A percentile compares a stretch with the other conserved stretches of the same genome.
Evolutionary conservation across 2,797 vertebrate species (phyloP).

Genomic region (Podarcis lilfordi): DNA sequence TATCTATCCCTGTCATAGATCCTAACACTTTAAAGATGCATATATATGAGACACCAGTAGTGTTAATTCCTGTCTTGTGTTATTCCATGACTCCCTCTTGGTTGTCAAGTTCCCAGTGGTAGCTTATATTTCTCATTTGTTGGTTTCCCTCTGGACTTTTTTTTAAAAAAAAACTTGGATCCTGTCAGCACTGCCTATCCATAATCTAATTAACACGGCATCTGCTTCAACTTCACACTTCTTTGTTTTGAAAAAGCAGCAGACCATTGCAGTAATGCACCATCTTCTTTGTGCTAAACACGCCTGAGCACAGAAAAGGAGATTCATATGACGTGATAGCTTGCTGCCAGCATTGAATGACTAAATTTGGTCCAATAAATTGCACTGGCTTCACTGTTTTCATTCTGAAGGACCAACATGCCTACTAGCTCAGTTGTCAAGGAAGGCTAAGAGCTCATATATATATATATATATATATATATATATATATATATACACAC

Average conservation of each 20-base stretch:
- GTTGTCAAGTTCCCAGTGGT: conserved; percentile 17
- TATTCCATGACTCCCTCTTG: neutral
- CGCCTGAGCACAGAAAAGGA: neutral
- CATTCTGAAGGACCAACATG: neutral
- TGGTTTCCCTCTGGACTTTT: conserved; percentile 9
- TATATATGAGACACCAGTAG: neutral
- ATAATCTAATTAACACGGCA: conserved; percentile 41
- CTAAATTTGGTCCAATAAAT: neutral
- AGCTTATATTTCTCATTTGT: conserved; percentile 33
- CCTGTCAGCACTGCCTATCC: conserved; percentile 21
- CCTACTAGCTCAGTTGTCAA: neutral
- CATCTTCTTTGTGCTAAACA: neutral
- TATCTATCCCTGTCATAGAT: no score
- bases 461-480: no score
- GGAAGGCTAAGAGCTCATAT: neutral
- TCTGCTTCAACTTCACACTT: conserved; percentile 31
- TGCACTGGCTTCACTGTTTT: neutral
- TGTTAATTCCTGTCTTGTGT: neutral
- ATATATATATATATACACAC: no score
- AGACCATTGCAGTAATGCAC: conserved; percentile 16
- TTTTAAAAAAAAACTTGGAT: conserved; percentile 15
- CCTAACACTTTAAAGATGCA: neutral
- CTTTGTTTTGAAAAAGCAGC: conserved; percentile 32
- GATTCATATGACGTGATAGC: neutral
- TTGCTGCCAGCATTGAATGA: conserved; percentile 3